phyloP scores from a whole-genome alignment of 92 coral and sea anemone species.

The Pocillopora grandis region DNA sequence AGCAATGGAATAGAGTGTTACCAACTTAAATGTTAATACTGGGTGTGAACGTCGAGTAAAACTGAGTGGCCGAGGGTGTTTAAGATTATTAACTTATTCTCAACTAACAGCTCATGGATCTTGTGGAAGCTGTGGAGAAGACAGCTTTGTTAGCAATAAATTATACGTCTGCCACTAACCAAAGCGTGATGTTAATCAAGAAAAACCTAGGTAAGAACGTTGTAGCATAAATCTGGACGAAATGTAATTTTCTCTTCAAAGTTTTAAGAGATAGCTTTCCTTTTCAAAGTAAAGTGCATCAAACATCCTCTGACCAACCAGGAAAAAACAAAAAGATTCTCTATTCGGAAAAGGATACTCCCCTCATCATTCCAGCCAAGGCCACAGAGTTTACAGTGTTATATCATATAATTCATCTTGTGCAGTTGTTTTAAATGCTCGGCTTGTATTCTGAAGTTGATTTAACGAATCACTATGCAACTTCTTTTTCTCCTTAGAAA shows the following conservation, averaged over 20 bases:
- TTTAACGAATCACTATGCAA: background rate
- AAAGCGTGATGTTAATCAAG: background rate
- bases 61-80: background rate
- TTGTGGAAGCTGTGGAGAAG: slow-evolving; percentile 23
- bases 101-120: slow-evolving; percentile 8
- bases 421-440: too few relatives aligned
- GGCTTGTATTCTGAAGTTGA: background rate
- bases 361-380: too few relatives aligned
- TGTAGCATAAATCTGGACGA: background rate
- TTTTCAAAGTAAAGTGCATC: too few relatives aligned
- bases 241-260: background rate
- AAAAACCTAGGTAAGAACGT: slow-evolving; percentile 8
- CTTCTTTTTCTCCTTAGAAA: background rate
- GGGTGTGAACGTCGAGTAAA: background rate
- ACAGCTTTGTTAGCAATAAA: slow-evolving; percentile 20
- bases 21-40: background rate
- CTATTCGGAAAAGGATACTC: too few relatives aligned
- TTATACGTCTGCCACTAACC: slow-evolving; percentile 14
- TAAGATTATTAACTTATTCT: background rate
- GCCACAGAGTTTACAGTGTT: too few relatives aligned
- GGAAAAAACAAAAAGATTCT: too few relatives aligned
- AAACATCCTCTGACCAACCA: too few relatives aligned
- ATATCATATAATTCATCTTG: too few relatives aligned
- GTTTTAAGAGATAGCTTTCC: too few relatives aligned
- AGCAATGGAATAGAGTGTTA: too few relatives aligned